phyloP scores from a whole-genome alignment of 2,888 invertebrate genomes.

The Leucania comma region DNA sequence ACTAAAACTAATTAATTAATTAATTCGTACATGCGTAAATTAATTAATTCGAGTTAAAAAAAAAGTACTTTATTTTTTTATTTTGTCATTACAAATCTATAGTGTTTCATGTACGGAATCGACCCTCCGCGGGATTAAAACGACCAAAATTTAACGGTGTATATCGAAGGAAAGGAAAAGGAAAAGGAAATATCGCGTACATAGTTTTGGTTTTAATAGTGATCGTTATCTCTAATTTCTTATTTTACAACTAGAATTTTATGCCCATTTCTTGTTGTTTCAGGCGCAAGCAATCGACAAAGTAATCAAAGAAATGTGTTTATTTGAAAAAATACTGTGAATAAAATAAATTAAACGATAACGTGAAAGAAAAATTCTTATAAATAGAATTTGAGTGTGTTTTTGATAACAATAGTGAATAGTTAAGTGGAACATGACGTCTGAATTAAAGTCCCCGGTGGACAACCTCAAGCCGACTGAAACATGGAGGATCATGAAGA shows the following conservation, averaged over 20 bases:
- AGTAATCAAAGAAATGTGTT: constrained; percentile 1
- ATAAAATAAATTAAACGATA: neutral
- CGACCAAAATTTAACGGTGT: no score
- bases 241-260: neutral
- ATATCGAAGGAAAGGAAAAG: no score
- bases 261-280: constrained; percentile 30
- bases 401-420: neutral
- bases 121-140: no score
- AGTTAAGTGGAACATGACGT: constrained; percentile 45
- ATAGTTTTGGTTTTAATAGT: neutral
- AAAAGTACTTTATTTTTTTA: no score
- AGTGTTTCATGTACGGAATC: no score
- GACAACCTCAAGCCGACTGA: constrained; percentile 71
- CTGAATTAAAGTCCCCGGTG: constrained; percentile 55
- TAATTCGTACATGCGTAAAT: no score
- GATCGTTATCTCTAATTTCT: neutral
- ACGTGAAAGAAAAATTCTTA: neutral
- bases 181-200: no score
- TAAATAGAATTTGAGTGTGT: neutral
- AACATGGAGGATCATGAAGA: constrained; percentile 86
- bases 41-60: no score
- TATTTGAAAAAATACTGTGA: neutral
- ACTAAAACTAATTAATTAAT: no score
- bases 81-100: no score
- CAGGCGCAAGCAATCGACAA: constrained; percentile 16